These are phyloP conservation scores for Aptenodytes patagonicus DNA, from an alignment of 2,113 vertebrate species.

Conservation along the genomic window DNA sequence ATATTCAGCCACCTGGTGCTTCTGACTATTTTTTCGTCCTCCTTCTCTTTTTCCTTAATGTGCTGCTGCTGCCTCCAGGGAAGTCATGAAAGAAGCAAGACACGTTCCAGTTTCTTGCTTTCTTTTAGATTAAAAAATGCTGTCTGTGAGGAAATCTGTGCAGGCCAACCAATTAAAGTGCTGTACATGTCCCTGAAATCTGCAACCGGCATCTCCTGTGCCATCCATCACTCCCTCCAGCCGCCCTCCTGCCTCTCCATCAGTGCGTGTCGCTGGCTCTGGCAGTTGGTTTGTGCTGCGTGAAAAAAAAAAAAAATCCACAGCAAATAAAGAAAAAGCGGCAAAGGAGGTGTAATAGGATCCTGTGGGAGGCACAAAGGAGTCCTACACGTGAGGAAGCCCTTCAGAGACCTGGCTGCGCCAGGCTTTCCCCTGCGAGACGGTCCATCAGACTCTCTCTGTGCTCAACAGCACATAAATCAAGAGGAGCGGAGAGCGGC, in stretches of 20 bases:
- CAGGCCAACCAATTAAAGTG: not conserved
- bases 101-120: slow-evolving; percentile 2
- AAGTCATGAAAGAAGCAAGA: slow-evolving; percentile 25
- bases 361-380: not conserved
- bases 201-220: not conserved
- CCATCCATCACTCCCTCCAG: not conserved
- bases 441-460: not conserved
- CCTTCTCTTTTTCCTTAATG: not conserved
- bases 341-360: not conserved
- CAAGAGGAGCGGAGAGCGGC: not conserved
- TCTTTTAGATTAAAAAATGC: slow-evolving; percentile 21
- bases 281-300: not conserved
- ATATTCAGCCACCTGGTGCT: slow-evolving; percentile 53
- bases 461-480: not conserved
- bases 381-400: not conserved
- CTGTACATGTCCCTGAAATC: not conserved
- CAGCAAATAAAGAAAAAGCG: not conserved
- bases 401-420: not conserved
- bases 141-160: not conserved
- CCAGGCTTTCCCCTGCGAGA: not conserved
- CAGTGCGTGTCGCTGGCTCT: not conserved
- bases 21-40: slow-evolving; percentile 31
- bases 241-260: not conserved
- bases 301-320: not conserved
- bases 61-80: slow-evolving; percentile 49